Conservation (phyloP, 2,797 vertebrate species). For the Coccyzus lansbergi region DNA sequence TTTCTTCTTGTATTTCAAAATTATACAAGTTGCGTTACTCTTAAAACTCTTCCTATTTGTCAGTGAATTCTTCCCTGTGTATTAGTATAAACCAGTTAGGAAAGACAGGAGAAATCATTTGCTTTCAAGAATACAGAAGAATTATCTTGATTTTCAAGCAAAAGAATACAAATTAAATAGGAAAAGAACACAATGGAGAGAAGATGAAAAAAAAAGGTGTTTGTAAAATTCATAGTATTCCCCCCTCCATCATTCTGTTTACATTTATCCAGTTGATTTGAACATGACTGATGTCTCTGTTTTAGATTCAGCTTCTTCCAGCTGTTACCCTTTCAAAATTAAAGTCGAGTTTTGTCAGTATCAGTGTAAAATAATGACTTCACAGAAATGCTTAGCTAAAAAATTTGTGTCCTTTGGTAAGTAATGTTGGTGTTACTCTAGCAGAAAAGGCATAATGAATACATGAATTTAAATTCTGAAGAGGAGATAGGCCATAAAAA, state of each 20-base stretch:
- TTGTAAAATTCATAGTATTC: not conserved
- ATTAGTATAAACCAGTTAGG: not conserved
- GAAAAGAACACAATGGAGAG: not conserved
- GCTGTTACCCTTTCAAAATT: not conserved
- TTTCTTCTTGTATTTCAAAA: not conserved
- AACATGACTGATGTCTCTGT: not conserved
- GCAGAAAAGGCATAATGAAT: not conserved
- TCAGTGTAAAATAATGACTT: not conserved
- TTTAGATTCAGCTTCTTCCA: not conserved
- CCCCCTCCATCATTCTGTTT: not conserved
- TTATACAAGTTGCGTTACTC: not conserved
- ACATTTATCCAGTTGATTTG: not conserved
- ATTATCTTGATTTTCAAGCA: not conserved
- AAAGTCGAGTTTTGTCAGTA: not conserved
- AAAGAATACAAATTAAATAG: not conserved
- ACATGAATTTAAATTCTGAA: not conserved
- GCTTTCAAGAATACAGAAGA: not conserved
- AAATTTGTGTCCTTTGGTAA: not conserved
- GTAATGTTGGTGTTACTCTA: not conserved
- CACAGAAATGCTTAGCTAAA: not conserved
- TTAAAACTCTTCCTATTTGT: not conserved
- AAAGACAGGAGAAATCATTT: not conserved
- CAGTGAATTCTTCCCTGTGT: not conserved
- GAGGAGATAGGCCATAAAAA: not conserved
- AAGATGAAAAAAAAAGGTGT: too few species aligned